Evolutionary conservation across 2,888 invertebrate genomes (phyloP), one percentile per base, ranked within the genome.

Genomic region (Thera britannica): DNA sequence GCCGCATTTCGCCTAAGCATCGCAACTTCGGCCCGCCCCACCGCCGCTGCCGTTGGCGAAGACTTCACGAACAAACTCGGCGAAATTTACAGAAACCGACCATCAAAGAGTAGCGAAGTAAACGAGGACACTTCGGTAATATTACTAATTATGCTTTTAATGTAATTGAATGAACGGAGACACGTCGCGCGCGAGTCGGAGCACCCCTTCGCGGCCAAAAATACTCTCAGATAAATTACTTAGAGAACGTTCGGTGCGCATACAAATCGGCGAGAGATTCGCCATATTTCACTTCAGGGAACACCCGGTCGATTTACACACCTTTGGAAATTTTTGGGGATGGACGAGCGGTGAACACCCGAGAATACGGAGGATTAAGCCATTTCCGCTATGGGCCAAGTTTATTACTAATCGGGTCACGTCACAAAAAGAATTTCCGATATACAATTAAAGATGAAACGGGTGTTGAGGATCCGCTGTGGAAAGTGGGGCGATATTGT

Each of bases 131-230:
- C 86, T 90, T 88, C 78, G 84, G 86, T 90, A 90, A 92, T 92
- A 91, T 90, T 88, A 88, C 88, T 92, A 92, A 93, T 92, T 92
- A 90, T 90, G 90, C 90, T 92, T 90, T 92, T 92, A 92, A 92
- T 89, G 89, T 92, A 93, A 93, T 93, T 92, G 89, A 90, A 91
- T 88, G 85, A 89, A 86, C 86, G 83, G 87, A 88, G 90, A 90
- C 88, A 88, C 85, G 87, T 89, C 85, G 85, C 81, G 82, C 85
- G 85, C 81, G 82, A 86, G 86, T 85, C 82, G 74, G 77, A 79
- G 76, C 83, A 85, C 84, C 87, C 85, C 84, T 84, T 86, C 81
- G 82, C 82, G 83, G 83, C 87, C 88, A 87, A 90, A 90, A 90
- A 90, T 89, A 90, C 90, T 90, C 85, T 90, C 79, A 90, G 87